These are phyloP conservation scores for Trichogramma pretiosum DNA, from an alignment of 1,140 invertebrate species.

Conservation along the genomic window DNA sequence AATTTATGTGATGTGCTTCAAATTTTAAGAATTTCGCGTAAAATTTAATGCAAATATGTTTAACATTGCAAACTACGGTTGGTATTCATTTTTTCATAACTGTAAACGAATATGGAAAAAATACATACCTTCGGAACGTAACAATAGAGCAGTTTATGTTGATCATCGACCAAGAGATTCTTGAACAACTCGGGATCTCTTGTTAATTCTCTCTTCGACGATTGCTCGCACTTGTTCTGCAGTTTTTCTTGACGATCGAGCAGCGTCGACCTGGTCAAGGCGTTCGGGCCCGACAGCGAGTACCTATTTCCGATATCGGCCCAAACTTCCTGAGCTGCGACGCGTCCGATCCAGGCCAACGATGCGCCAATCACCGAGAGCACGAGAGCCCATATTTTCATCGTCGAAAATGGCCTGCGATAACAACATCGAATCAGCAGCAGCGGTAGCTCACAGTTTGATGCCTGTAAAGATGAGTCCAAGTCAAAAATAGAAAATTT, in stretches of 20 bases:
- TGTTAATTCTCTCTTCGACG: conserved; percentile 25
- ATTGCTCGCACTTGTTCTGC: conserved; percentile 56
- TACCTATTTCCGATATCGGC: conserved; percentile 6
- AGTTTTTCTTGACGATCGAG: conserved; percentile 56
- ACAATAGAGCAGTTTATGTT: conserved; percentile 77
- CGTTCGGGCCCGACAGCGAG: conserved; percentile 34
- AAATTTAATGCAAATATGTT: no score
- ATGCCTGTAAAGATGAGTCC: no score
- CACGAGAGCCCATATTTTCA: conserved; percentile 10
- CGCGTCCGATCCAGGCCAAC: no score
- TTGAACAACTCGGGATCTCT: conserved; percentile 47
- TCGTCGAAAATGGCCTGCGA: neutral
- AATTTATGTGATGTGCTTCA: no score
- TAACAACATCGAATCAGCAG: no score
- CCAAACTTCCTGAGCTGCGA: conserved; percentile 9
- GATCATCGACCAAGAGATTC: conserved; percentile 74
- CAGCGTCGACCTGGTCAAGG: conserved; percentile 36
- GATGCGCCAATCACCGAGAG: neutral
- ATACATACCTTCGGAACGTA: conserved; percentile 79
- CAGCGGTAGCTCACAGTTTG: no score
- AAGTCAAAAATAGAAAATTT: no score
- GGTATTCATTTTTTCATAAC: no score
- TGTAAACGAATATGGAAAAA: no score
- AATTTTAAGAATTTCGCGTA: no score
- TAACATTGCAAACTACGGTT: no score